These are phyloP conservation scores for Osmerus eperlanus DNA, from an alignment of 2,113 vertebrate genomes.

Conservation along the genomic window DNA sequence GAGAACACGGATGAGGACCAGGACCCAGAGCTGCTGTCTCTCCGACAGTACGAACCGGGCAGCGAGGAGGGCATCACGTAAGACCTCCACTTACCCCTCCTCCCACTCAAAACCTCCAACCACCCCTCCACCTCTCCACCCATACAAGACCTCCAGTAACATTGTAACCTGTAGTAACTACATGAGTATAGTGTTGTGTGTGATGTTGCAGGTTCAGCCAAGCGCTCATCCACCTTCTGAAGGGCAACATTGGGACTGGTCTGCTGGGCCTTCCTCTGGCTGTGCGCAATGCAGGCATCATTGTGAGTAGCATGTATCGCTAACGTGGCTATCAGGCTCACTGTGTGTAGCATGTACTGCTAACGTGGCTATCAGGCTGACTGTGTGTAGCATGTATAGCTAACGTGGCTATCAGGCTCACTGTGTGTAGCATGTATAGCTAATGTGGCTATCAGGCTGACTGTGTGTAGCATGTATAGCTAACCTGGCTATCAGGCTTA, in stretches of 20 bases:
- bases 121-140: neutral
- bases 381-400: neutral
- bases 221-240: constrained; percentile 83
- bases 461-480: too few relatives aligned
- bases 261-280: constrained; percentile 85
- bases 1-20: constrained; percentile 50
- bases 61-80: constrained; percentile 52
- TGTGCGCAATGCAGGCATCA: constrained; percentile 82
- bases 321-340: too few relatives aligned
- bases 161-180: neutral
- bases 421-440: too few relatives aligned
- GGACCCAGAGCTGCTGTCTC: constrained; percentile 21
- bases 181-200: neutral
- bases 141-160: too few relatives aligned
- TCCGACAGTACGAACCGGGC: constrained; percentile 21
- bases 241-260: constrained; percentile 87
- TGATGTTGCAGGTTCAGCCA: constrained; percentile 75
- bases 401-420: too few relatives aligned
- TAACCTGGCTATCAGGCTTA: constrained; percentile 30
- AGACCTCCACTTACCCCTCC: constrained; percentile 4
- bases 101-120: neutral
- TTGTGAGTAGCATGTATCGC: constrained; percentile 70
- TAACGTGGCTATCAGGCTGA: too few relatives aligned
- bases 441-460: too few relatives aligned
- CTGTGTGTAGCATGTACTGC: too few relatives aligned